These are phyloP conservation scores for Ibidorhyncha struthersii DNA, from an alignment of 2,113 vertebrate species.

Conservation along the genomic window DNA sequence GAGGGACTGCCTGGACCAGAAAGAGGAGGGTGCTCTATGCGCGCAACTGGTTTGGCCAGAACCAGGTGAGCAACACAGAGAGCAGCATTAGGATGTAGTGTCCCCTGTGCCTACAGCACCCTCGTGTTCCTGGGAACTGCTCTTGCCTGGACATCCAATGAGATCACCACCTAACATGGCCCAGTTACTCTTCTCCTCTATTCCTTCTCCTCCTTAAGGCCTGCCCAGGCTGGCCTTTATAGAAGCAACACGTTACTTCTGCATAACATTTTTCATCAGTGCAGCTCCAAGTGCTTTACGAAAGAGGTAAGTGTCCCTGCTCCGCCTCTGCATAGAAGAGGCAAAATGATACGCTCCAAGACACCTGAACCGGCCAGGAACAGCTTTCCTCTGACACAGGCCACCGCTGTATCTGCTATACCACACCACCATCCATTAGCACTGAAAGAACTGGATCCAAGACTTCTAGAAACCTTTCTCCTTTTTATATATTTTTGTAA, in stretches of 20 bases:
- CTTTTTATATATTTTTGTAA: neutral
- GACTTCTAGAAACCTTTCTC: neutral
- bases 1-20: neutral
- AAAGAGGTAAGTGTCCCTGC: neutral
- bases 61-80: neutral
- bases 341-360: rapidly evolving
- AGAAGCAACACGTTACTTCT: neutral
- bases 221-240: neutral
- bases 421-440: neutral
- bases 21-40: neutral
- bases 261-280: neutral
- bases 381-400: neutral
- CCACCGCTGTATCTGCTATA: neutral
- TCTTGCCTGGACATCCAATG: neutral
- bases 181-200: neutral
- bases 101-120: neutral
- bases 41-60: neutral
- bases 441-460: neutral
- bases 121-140: neutral
- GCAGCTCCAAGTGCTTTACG: neutral
- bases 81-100: neutral
- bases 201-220: neutral
- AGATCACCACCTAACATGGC: neutral
- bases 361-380: neutral
- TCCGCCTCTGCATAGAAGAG: neutral